phyloP scores from a whole-genome alignment of 2,113 vertebrate genomes.

The Neodontobutis hainanensis region DNA sequence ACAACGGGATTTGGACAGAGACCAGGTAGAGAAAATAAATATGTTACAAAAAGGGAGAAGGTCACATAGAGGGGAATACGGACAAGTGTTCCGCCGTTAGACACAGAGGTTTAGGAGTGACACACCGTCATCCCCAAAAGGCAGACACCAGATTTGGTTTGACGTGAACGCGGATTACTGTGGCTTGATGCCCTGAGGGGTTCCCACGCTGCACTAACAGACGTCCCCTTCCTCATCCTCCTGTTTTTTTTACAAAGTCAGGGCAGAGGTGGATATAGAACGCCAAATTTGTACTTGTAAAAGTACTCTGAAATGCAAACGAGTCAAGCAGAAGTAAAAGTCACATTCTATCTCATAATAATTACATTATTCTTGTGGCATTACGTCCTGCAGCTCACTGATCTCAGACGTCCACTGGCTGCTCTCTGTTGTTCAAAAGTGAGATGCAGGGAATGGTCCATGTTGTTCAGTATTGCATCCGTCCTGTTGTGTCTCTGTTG shows the following conservation, averaged over 20 bases:
- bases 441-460: conserved; percentile 39
- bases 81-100: conserved; percentile 26
- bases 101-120: conserved; percentile 36
- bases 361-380: conserved; percentile 7
- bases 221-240: conserved; percentile 38
- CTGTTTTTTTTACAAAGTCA: too few relatives aligned
- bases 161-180: conserved; percentile 53
- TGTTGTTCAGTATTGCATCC: too few relatives aligned
- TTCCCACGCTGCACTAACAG: conserved; percentile 62
- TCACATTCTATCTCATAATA: background rate
- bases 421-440: conserved; percentile 57
- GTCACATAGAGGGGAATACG: conserved; percentile 28
- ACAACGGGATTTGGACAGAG: conserved; percentile 40
- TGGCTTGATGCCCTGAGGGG: conserved; percentile 24
- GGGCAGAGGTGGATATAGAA: too few relatives aligned
- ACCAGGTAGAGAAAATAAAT: conserved; percentile 17
- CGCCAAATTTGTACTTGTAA: too few relatives aligned
- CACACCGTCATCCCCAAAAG: conserved; percentile 20
- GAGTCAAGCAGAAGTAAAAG: too few relatives aligned
- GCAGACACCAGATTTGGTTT: conserved; percentile 47
- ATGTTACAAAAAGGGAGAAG: conserved; percentile 30
- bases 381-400: background rate
- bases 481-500: too few relatives aligned
- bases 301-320: too few relatives aligned
- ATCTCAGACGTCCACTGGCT: too few relatives aligned